Evolutionary conservation across 2,113 vertebrate species (phyloP).

Genomic region (Scartelaos histophorus): DNA sequence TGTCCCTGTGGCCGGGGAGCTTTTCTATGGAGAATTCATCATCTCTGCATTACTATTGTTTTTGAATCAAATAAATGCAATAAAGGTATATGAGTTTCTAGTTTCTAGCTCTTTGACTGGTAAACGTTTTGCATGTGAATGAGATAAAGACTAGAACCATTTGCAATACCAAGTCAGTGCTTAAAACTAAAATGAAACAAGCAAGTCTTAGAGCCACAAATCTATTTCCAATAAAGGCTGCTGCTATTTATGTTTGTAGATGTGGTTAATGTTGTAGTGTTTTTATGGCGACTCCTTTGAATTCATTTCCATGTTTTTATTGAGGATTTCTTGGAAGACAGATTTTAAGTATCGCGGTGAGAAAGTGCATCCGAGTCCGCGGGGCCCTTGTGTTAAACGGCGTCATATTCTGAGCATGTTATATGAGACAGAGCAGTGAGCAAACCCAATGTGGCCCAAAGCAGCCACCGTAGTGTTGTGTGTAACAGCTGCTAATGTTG

Average conservation of each 20-base stretch:
- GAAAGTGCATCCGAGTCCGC: slow-evolving; percentile 27
- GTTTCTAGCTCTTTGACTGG: not conserved
- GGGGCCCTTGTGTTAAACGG: slow-evolving; percentile 43
- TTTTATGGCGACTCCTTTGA: slow-evolving; percentile 22
- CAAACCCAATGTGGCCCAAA: slow-evolving; percentile 47
- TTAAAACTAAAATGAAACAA: not conserved
- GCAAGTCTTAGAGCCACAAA: not conserved
- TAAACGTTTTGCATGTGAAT: not conserved
- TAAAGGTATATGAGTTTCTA: not conserved
- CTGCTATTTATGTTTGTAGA: slow-evolving; percentile 5
- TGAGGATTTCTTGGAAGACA: slow-evolving; percentile 6
- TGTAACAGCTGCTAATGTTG: slow-evolving; percentile 36
- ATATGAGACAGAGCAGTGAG: slow-evolving; percentile 44
- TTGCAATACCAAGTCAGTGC: not conserved
- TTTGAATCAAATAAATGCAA: not conserved
- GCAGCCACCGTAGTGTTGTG: slow-evolving; percentile 30
- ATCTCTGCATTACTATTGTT: not conserved
- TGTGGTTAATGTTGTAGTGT: not conserved
- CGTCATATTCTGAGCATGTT: slow-evolving; percentile 49
- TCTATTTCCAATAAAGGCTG: slow-evolving; percentile 1
- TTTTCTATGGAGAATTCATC: not conserved
- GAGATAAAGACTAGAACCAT: not conserved
- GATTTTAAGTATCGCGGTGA: slow-evolving; percentile 1
- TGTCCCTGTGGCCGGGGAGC: not conserved
- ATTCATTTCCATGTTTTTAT: slow-evolving; percentile 20